Conservation (phyloP, 2,113 vertebrate species). For the Gymnocephalus cernua region DNA sequence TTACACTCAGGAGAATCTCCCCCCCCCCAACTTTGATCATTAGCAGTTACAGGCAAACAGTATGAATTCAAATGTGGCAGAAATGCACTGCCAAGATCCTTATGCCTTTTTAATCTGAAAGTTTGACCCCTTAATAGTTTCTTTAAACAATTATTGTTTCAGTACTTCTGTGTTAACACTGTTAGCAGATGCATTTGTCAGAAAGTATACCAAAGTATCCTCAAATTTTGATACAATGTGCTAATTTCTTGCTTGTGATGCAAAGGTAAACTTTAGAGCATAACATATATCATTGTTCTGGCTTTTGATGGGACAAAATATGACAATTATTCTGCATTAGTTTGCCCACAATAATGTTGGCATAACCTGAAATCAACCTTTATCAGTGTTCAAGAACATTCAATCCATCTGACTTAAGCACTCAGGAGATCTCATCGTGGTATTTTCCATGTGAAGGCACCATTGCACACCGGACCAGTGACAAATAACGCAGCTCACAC, state of each 20-base stretch:
- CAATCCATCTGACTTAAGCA: slow-evolving; percentile 84
- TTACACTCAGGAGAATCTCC: slow-evolving; percentile 84
- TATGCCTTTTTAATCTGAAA: slow-evolving; percentile 69
- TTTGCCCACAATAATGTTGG: slow-evolving; percentile 74
- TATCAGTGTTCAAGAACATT: slow-evolving; percentile 79
- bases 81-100: slow-evolving; percentile 69
- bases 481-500: slow-evolving; percentile 77
- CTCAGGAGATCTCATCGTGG: slow-evolving; percentile 78
- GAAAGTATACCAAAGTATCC: background rate
- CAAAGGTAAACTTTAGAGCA: slow-evolving; percentile 44
- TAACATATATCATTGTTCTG: slow-evolving; percentile 59
- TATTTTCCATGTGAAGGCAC: slow-evolving; percentile 84
- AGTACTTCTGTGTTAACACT: slow-evolving; percentile 13
- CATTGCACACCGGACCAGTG: slow-evolving; percentile 79
- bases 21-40: slow-evolving; percentile 84
- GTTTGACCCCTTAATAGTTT: slow-evolving; percentile 58
- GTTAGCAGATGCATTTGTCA: background rate
- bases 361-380: slow-evolving; percentile 80
- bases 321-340: slow-evolving; percentile 82
- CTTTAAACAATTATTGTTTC: slow-evolving; percentile 38
- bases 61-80: slow-evolving; percentile 79
- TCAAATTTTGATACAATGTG: slow-evolving; percentile 8
- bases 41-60: slow-evolving; percentile 83
- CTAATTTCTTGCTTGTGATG: slow-evolving; percentile 14
- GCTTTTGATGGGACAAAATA: slow-evolving; percentile 74